Base-by-base conservation (phyloP, 2,113 vertebrate species). In the Eonycteris spelaea region DNA sequence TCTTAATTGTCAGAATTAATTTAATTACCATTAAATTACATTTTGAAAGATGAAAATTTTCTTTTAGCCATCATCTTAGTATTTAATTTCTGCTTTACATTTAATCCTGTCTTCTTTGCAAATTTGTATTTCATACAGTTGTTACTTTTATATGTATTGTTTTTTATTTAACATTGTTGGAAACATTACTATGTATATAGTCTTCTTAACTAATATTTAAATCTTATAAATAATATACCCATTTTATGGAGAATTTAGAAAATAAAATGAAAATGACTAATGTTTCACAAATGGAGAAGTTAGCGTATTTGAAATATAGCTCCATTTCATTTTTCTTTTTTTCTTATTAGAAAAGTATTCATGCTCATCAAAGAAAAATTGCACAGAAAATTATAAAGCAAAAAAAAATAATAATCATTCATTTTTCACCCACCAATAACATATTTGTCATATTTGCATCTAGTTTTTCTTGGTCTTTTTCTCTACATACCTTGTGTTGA, bases 21-120 rank as follows among this genome's bases (percentile, higher is more conserved):
- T 13, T 13, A 48, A 55, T 83, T 68, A 63, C 21, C n/a, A 92
- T 85, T 91, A 86, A 90, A 86, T 93, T 90, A 65, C 21, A 55
- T 53, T 85, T 94, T 94, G 51, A 95, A 95, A 96, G 84, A 53
- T 74, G 84, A 78, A 87, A 75, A 85, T 33, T 21, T 40, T 5
- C 7, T 78, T 92, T 92, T 61, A 59, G 70, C 59, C 26, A 68
- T 90, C 65, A 73, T 91, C 70, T 80, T 28, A 80, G 12, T 59
- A 67, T 95, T 94, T 93, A 48, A 94, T 87, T 90, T 96, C 33
- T 95, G 26, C 43, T 91, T 80, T 90, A 19, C 9, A 77, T 82
- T 84, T 95, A 85, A 74, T 79, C 68, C 33, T 94, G 75, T 91
- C 33, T 53, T 80, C 22, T 11, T 77, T 84, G n/a, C 48, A 90